Percentiles rank a stretch among this genome's conserved stretches.
Evolutionary conservation across 2,888 invertebrate species (phyloP).

Genomic region (Patella depressa): DNA sequence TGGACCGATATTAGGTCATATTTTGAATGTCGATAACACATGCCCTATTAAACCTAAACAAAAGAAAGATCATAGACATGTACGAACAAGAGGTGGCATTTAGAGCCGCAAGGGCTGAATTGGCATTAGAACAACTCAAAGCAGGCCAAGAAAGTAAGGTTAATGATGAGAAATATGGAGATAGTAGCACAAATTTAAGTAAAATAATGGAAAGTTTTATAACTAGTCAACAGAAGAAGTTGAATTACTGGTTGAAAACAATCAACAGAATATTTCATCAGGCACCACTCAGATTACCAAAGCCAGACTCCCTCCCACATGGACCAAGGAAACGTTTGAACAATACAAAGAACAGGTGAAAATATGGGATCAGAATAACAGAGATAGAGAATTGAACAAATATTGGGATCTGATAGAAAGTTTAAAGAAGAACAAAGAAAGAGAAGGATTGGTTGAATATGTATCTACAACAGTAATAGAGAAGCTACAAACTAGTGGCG

Average conservation of each 20-base stretch:
- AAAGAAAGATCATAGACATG: not conserved
- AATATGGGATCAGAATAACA: not conserved
- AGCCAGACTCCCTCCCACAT: not conserved
- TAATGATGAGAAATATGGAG: constrained; percentile 1
- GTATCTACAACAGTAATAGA: not conserved
- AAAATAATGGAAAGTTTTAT: not conserved
- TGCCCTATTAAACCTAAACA: not conserved
- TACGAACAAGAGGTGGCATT: not conserved
- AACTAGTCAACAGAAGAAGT: not conserved
- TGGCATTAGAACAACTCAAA: constrained; percentile 1
- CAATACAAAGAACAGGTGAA: not conserved
- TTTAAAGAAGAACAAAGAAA: constrained; percentile 1
- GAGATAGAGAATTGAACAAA: constrained; percentile 1
- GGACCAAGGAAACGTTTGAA: constrained; percentile 1
- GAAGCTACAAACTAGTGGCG: constrained; percentile 6
- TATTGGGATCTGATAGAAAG: constrained; percentile 1
- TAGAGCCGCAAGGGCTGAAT: not conserved
- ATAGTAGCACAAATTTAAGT: not conserved
- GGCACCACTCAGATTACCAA: not conserved
- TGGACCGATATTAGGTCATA: no score
- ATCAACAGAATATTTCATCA: not conserved
- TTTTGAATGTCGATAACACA: no score
- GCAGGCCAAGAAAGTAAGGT: not conserved
- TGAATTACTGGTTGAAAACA: not conserved
- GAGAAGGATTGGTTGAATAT: not conserved